Evolutionary conservation across 2,113 vertebrate species (phyloP).

Genomic region (Pseudolaguvia tuberculata): DNA sequence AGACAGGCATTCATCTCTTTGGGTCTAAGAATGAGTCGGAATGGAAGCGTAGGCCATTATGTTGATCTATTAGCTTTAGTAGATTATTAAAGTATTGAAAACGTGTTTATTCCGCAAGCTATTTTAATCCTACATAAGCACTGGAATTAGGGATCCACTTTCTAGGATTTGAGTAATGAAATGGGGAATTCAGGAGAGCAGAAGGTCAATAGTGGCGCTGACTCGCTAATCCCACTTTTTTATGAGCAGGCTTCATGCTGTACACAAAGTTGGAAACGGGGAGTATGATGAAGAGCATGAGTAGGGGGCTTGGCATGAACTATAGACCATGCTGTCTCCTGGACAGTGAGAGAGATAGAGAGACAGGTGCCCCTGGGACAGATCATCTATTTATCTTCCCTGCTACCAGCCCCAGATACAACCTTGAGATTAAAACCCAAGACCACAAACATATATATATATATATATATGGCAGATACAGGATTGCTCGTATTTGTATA

Average conservation of each 20-base stretch:
- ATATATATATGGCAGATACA: background rate
- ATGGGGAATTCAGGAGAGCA: background rate
- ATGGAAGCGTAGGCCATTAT: background rate
- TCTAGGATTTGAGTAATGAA: constrained; percentile 23
- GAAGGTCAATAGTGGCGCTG: constrained; percentile 12
- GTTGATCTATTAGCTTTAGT: constrained; percentile 19
- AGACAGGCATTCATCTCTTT: background rate
- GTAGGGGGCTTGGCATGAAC: constrained; percentile 20
- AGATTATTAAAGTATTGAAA: constrained; percentile 2
- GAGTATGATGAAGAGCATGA: constrained; percentile 15
- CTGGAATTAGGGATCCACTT: constrained; percentile 14
- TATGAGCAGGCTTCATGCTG: background rate
- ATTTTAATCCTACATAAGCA: constrained; percentile 27
- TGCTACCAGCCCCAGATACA: background rate
- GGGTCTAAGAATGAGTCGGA: background rate
- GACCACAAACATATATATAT: too few relatives aligned
- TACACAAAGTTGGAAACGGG: background rate
- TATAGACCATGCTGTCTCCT: constrained; percentile 41
- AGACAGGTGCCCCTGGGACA: background rate
- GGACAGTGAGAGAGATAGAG: constrained; percentile 29
- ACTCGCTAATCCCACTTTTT: constrained; percentile 1
- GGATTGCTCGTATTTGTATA: too few relatives aligned
- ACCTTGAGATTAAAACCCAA: background rate
- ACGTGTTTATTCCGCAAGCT: constrained; percentile 18
- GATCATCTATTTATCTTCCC: constrained; percentile 8